These are phyloP conservation scores for Madoqua kirkii DNA, from an alignment of 2,113 vertebrate species.

Conservation along the genomic window DNA sequence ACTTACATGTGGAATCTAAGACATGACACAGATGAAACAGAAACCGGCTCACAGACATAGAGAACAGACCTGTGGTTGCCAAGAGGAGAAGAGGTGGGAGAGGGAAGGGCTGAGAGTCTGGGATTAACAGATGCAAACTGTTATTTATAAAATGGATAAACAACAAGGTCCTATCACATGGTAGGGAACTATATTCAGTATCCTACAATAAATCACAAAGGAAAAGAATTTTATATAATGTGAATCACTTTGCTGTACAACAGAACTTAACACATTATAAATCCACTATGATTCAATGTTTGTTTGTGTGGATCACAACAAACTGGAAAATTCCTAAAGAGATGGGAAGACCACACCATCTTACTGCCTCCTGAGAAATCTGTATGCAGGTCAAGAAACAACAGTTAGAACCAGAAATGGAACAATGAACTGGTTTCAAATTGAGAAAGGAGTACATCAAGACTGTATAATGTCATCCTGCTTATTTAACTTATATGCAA, in stretches of 20 bases:
- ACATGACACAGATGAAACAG: neutral
- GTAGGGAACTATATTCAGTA: neutral
- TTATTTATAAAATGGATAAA: neutral
- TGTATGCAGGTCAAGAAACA: neutral
- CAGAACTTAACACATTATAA: neutral
- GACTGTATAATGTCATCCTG: neutral
- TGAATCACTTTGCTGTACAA: neutral
- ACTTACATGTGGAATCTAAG: neutral
- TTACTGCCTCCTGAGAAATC: neutral
- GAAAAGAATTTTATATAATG: neutral
- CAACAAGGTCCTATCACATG: neutral
- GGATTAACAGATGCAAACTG: neutral
- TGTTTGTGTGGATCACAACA: neutral
- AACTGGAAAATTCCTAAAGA: neutral
- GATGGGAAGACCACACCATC: neutral
- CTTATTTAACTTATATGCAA: neutral
- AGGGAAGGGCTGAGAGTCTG: neutral
- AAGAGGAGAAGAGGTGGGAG: too few species aligned
- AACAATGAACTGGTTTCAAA: neutral
- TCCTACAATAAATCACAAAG: neutral
- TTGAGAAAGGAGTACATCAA: neutral
- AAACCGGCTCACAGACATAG: neutral
- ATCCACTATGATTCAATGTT: neutral
- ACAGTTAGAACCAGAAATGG: neutral
- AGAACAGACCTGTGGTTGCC: neutral